Evolutionary conservation across 2,113 vertebrate species (phyloP).

Genomic region (Aramus guarauna): DNA sequence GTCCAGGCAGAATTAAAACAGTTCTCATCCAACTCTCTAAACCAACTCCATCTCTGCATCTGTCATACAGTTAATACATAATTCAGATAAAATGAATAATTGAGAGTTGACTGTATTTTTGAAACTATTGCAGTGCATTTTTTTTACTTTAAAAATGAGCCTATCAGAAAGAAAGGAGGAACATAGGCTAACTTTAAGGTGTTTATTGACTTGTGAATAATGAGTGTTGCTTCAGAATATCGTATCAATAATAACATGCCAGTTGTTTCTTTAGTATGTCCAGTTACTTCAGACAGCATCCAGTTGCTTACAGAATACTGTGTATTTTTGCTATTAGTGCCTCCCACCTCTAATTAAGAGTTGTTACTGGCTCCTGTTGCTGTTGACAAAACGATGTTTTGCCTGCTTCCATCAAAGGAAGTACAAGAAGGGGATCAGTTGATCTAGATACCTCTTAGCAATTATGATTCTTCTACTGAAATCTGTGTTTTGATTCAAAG

Average conservation of each 20-base stretch:
- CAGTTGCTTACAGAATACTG: neutral
- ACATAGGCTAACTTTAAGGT: neutral
- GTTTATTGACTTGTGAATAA: neutral
- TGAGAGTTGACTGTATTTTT: neutral
- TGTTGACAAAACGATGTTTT: neutral
- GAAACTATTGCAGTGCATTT: neutral
- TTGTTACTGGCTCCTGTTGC: neutral
- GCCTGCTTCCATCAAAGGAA: neutral
- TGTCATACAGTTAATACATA: neutral
- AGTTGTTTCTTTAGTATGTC: neutral
- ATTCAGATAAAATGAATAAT: neutral
- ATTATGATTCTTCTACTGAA: neutral
- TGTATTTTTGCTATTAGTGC: neutral
- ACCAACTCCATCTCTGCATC: neutral
- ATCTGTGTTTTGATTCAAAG: neutral
- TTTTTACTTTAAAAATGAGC: neutral
- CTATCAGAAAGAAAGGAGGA: neutral
- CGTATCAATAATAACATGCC: neutral
- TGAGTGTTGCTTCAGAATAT: neutral
- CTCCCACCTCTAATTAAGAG: neutral
- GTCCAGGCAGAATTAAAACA: neutral
- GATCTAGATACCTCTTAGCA: neutral
- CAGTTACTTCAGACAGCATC: neutral
- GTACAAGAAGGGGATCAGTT: neutral
- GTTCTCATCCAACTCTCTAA: neutral